These are phyloP conservation scores for Hestina assimilis DNA, from an alignment of 1,140 invertebrate species.

Conservation along the genomic window DNA sequence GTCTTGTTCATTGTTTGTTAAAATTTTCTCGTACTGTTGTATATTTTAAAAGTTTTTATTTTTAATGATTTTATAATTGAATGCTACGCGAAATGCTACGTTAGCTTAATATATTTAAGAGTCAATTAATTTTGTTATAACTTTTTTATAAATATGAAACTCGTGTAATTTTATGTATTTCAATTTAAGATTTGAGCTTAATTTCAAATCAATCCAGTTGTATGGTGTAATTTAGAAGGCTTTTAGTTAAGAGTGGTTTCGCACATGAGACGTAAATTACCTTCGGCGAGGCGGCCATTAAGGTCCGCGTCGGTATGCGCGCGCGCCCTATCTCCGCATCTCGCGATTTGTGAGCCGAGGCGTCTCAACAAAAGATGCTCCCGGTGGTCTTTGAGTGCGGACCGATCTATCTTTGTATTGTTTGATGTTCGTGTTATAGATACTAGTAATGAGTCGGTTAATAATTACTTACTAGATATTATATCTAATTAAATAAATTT, in stretches of 20 bases:
- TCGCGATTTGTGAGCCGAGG: slow-evolving; percentile 67
- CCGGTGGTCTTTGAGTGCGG: slow-evolving; percentile 64
- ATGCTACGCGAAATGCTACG: no score
- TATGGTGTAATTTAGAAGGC: slow-evolving; percentile 70
- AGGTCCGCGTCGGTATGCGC: slow-evolving; percentile 61
- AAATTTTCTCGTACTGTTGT: slow-evolving; percentile 32
- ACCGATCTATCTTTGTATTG: slow-evolving; percentile 59
- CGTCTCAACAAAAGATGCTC: slow-evolving; percentile 70
- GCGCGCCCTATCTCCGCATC: slow-evolving; percentile 70
- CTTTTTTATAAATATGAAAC: background rate
- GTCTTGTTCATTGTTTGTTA: slow-evolving; percentile 54
- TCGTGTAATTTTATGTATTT: background rate
- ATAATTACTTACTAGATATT: slow-evolving; percentile 14
- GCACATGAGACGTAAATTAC: slow-evolving; percentile 77
- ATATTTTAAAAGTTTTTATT: slow-evolving; percentile 10
- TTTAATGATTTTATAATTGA: no score
- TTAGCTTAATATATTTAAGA: background rate
- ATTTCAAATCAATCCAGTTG: slow-evolving; percentile 69
- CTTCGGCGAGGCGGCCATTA: slow-evolving; percentile 65
- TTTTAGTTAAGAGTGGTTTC: slow-evolving; percentile 75
- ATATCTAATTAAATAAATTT: slow-evolving; percentile 2
- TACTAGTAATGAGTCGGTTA: slow-evolving; percentile 22
- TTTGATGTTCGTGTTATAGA: slow-evolving; percentile 39
- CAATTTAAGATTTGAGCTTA: slow-evolving; percentile 45
- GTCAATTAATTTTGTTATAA: background rate